A percentile compares a stretch with the other conserved stretches of the same genome.
Evolutionary conservation across 2,888 invertebrate species (phyloP).

Genomic region (Agrochola litura): DNA sequence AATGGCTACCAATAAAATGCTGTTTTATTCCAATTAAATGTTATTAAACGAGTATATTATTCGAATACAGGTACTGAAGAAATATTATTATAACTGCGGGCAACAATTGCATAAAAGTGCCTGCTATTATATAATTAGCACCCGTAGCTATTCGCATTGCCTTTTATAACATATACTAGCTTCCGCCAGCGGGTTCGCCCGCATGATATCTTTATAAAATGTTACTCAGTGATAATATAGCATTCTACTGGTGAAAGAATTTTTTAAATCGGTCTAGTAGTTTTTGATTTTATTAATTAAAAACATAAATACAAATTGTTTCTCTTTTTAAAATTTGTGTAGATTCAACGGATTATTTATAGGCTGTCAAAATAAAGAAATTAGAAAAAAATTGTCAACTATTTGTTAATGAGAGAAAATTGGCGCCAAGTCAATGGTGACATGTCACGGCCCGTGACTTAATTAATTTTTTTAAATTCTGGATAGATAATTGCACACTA

Average conservation of each 20-base stretch:
- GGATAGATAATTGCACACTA: not conserved
- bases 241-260: too few species aligned
- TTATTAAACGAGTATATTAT: not conserved
- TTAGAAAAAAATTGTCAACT: not conserved
- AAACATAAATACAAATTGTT: too few species aligned
- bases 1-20: not conserved
- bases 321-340: too few species aligned
- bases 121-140: not conserved
- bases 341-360: not conserved
- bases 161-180: not conserved
- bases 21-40: constrained; percentile 12
- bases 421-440: not conserved
- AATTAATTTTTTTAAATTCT: not conserved
- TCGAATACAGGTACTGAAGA: not conserved
- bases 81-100: not conserved
- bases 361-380: not conserved
- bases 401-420: not conserved
- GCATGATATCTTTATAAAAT: too few species aligned
- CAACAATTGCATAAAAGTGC: not conserved
- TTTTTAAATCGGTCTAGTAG: too few species aligned
- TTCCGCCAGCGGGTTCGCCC: too few species aligned
- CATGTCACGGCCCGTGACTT: not conserved
- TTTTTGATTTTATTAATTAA: too few species aligned
- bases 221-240: too few species aligned
- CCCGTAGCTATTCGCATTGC: not conserved